Evolutionary conservation across 1,140 invertebrate species (phyloP).

Genomic region (Battus philenor): DNA sequence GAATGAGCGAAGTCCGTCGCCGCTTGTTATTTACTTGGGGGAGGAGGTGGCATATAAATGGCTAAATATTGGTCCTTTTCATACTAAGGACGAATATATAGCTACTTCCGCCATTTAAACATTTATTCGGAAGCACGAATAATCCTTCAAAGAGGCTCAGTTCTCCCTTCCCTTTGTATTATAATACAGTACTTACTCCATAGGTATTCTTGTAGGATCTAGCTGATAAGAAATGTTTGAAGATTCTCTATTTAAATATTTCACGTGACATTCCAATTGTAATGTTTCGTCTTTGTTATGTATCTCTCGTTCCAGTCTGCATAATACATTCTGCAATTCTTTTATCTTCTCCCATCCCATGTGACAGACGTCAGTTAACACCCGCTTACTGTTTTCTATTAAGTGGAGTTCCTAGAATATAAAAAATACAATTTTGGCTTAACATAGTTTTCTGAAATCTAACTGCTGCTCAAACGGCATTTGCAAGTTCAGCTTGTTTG

Average conservation of each 20-base stretch:
- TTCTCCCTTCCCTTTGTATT: no score
- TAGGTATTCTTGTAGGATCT: constrained; percentile 83
- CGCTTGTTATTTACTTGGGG: no score
- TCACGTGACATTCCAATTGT: constrained; percentile 85
- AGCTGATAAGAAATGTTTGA: constrained; percentile 88
- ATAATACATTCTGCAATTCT: constrained; percentile 86
- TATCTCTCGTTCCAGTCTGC: constrained; percentile 85
- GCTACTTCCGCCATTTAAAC: no score
- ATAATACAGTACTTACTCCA: constrained; percentile 81
- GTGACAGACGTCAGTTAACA: constrained; percentile 59
- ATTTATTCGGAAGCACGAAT: no score
- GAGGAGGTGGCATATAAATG: no score
- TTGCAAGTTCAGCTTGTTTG: no score
- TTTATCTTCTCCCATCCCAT: constrained; percentile 89
- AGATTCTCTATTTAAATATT: constrained; percentile 83
- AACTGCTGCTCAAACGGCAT: background rate
- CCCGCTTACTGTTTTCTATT: constrained; percentile 65
- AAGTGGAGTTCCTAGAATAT: constrained; percentile 60
- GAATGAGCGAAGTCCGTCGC: no score
- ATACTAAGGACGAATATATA: no score
- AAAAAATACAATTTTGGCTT: background rate
- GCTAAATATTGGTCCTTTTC: no score
- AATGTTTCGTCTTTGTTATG: constrained; percentile 87
- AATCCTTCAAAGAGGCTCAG: no score
- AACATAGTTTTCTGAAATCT: background rate